Conservation (phyloP, 2,797 vertebrate species). For the Sebastes cheni region DNA sequence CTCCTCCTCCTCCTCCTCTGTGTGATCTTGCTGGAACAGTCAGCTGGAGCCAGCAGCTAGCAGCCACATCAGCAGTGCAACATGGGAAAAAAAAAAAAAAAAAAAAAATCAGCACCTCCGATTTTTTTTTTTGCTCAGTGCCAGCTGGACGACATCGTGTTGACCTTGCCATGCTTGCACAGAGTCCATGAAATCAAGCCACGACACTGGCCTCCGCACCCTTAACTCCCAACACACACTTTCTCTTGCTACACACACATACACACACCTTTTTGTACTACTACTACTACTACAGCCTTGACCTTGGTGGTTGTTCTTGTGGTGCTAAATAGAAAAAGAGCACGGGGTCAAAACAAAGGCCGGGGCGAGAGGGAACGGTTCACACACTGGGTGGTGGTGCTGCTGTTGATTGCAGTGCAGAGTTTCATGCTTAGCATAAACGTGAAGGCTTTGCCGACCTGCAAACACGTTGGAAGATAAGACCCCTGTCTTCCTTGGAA, state of each 20-base stretch:
- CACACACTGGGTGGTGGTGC: constrained; percentile 16
- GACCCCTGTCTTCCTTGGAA: constrained; percentile 10
- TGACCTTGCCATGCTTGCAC: constrained; percentile 71
- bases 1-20: constrained; percentile 14
- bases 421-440: constrained; percentile 52
- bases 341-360: constrained; percentile 28
- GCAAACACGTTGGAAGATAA: constrained; percentile 34
- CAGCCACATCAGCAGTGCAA: constrained; percentile 52
- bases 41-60: constrained; percentile 44
- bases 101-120: constrained; percentile 43
- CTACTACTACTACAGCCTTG: constrained; percentile 14
- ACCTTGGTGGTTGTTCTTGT: constrained; percentile 55
- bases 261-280: constrained; percentile 7
- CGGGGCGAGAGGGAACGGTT: constrained; percentile 21
- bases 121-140: constrained; percentile 41
- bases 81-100: not conserved
- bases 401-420: constrained; percentile 40
- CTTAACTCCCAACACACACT: constrained; percentile 15
- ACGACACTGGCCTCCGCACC: constrained; percentile 25
- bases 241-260: not conserved
- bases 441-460: constrained; percentile 63
- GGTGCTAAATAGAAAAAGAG: constrained; percentile 39
- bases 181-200: constrained; percentile 57
- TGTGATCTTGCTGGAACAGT: constrained; percentile 52
- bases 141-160: constrained; percentile 69